phyloP scores from a whole-genome alignment of 2,888 invertebrate species.

The Napeogenes sylphis region DNA sequence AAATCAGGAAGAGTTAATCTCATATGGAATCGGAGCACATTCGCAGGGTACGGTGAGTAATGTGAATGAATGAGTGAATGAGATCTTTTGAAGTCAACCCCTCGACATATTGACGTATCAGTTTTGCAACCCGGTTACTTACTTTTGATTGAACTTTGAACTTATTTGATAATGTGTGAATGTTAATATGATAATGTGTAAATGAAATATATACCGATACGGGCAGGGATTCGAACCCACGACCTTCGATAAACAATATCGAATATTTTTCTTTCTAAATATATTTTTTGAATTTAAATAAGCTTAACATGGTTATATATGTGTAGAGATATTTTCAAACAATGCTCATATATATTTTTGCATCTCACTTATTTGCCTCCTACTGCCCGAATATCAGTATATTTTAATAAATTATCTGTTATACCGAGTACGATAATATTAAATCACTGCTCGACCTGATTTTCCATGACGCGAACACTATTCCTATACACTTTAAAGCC shows the following conservation, averaged over 20 bases:
- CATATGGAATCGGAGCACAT: constrained; percentile 39
- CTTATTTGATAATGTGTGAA: not conserved
- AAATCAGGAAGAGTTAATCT: constrained; percentile 54
- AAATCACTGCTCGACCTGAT: constrained; percentile 23
- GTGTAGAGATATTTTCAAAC: too few relatives aligned
- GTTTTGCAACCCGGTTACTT: constrained; percentile 20
- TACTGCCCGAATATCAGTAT: not conserved
- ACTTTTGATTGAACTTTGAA: constrained; percentile 15
- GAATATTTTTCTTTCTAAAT: too few relatives aligned
- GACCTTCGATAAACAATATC: too few relatives aligned
- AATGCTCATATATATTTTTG: too few relatives aligned
- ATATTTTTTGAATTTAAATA: too few relatives aligned
- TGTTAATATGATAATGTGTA: not conserved
- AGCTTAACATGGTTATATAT: too few relatives aligned
- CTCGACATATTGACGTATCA: constrained; percentile 22
- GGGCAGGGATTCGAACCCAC: too few relatives aligned
- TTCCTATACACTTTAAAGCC: constrained; percentile 38
- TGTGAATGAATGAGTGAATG: constrained; percentile 29
- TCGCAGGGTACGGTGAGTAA: constrained; percentile 30
- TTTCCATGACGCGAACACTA: constrained; percentile 25
- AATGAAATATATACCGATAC: too few relatives aligned
- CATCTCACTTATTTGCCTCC: too few relatives aligned
- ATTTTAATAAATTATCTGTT: not conserved
- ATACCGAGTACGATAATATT: constrained; percentile 15
- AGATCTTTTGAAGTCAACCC: constrained; percentile 26